phyloP scores from a whole-genome alignment of 2,888 invertebrate species.

The Monochamus alternatus region DNA sequence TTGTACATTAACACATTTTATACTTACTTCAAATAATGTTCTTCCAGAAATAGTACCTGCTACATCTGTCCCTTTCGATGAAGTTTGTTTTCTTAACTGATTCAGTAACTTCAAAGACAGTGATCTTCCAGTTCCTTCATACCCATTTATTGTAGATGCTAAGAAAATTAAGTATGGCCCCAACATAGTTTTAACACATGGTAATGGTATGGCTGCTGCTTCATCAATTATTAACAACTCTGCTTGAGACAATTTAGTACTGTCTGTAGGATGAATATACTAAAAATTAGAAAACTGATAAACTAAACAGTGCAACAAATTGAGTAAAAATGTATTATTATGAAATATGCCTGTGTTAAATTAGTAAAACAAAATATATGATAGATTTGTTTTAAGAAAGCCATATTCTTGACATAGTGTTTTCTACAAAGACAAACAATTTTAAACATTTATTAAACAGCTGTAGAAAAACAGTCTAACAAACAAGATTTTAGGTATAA shows the following conservation, averaged over 20 bases:
- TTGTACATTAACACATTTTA: too few relatives aligned
- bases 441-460: too few relatives aligned
- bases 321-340: too few relatives aligned
- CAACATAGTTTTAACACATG: conserved; percentile 90
- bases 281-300: conserved; percentile 67
- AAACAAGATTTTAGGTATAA: too few relatives aligned
- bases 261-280: conserved; percentile 96
- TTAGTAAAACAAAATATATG: too few relatives aligned
- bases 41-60: conserved; percentile 72
- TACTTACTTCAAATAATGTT: conserved; percentile 73
- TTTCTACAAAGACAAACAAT: too few relatives aligned
- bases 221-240: conserved; percentile 98
- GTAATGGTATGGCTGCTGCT: conserved; percentile 98
- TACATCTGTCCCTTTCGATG: conserved; percentile 72
- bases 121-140: conserved; percentile 98
- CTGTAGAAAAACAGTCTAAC: too few relatives aligned
- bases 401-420: too few relatives aligned
- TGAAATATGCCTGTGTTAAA: too few relatives aligned
- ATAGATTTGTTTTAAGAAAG: too few relatives aligned
- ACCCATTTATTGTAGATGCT: conserved; percentile 97
- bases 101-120: conserved; percentile 95
- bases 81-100: conserved; percentile 82
- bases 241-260: conserved; percentile 90
- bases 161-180: conserved; percentile 95
- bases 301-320: too few relatives aligned